Conservation (phyloP, 2,888 invertebrate species). For the Pristionchus maxplancki region DNA sequence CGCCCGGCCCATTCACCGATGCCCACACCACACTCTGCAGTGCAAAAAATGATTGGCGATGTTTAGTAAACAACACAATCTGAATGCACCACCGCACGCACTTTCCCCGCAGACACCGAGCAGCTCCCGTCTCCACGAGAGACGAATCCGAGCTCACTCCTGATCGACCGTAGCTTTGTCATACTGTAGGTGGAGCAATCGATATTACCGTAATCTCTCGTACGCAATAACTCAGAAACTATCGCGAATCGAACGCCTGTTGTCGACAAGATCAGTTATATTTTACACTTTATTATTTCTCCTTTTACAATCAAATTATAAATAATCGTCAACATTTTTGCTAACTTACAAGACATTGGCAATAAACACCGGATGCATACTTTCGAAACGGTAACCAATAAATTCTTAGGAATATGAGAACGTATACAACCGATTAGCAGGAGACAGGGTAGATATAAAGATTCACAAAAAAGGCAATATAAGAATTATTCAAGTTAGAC, state of each 20-base stretch:
- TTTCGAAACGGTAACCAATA: background rate
- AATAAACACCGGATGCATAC: background rate
- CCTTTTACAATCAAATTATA: background rate
- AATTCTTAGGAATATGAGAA: background rate
- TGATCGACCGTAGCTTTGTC: conserved; percentile 39
- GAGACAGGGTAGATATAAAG: background rate
- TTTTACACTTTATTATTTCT: background rate
- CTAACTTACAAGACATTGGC: background rate
- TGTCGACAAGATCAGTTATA: background rate
- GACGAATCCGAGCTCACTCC: conserved; percentile 31
- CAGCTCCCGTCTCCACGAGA: conserved; percentile 33
- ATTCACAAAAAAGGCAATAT: background rate
- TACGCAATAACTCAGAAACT: background rate
- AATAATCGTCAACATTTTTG: background rate
- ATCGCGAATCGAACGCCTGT: background rate
- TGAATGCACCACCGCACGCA: background rate
- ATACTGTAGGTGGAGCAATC: background rate
- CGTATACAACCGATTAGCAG: background rate
- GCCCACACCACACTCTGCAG: conserved; percentile 50
- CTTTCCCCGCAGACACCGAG: conserved; percentile 23
- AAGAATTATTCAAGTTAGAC: background rate
- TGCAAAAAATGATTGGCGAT: background rate
- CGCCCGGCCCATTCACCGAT: conserved; percentile 44
- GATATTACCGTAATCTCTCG: background rate
- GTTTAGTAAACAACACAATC: background rate